Evolutionary conservation across 2,797 vertebrate species (phyloP).

Genomic region (Sebastes trivittatus): DNA sequence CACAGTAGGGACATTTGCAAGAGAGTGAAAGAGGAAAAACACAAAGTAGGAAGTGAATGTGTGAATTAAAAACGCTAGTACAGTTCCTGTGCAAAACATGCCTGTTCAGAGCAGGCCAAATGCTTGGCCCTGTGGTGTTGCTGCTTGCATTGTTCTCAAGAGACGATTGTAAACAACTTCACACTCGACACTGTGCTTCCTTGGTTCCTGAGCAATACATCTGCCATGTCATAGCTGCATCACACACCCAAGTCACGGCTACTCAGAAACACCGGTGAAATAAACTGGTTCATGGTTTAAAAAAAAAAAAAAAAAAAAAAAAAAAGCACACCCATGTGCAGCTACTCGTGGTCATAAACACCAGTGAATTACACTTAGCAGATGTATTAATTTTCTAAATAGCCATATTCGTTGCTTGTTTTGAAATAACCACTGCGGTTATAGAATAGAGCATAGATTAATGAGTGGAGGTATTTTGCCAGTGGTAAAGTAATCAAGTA

Average conservation of each 20-base stretch:
- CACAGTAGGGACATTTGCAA: not conserved
- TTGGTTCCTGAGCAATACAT: not conserved
- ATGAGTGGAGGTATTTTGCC: not conserved
- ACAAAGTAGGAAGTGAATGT: not conserved
- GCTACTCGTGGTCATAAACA: not conserved
- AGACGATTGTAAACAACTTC: not conserved
- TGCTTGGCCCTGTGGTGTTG: not conserved
- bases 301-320: rapidly evolving
- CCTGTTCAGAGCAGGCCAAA: not conserved
- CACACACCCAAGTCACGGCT: not conserved
- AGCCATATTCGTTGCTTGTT: not conserved
- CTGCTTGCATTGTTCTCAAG: not conserved
- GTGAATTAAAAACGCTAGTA: not conserved
- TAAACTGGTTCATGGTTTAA: too few species aligned
- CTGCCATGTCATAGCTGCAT: not conserved
- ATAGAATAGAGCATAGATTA: not conserved
- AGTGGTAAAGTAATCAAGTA: not conserved
- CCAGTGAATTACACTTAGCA: not conserved
- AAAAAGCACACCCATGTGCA: not conserved
- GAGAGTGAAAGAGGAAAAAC: not conserved
- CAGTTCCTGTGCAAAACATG: not conserved
- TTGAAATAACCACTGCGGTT: not conserved
- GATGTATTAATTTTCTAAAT: not conserved
- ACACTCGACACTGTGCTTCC: not conserved
- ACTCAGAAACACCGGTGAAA: too few species aligned